These are phyloP conservation scores for Marcusenius ussheri DNA, from an alignment of 2,113 vertebrate genomes.

Conservation along the genomic window DNA sequence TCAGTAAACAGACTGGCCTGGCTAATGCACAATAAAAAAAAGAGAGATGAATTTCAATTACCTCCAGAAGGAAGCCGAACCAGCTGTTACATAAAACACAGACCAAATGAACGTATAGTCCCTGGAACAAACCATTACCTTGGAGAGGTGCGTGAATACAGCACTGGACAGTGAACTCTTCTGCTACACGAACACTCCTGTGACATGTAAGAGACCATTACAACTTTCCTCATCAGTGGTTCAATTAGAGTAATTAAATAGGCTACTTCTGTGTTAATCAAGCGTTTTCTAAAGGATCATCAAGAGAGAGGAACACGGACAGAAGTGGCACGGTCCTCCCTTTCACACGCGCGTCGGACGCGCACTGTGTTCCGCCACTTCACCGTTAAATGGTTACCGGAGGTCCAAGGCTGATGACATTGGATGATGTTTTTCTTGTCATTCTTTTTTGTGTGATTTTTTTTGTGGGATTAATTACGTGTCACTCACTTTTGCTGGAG, in stretches of 20 bases:
- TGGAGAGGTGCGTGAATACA: not conserved
- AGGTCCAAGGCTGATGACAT: constrained; percentile 46
- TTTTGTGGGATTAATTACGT: constrained; percentile 64
- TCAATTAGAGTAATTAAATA: not conserved
- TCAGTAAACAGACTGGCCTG: constrained; percentile 64
- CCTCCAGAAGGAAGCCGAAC: constrained; percentile 36
- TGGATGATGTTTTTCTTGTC: constrained; percentile 49
- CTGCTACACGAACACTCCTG: not conserved
- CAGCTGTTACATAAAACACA: constrained; percentile 4
- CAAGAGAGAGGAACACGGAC: not conserved
- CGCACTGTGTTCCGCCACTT: constrained; percentile 34
- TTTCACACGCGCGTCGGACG: constrained; percentile 38
- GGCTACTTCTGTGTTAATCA: not conserved
- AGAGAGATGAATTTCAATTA: constrained; percentile 67
- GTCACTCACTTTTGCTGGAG: constrained; percentile 69
- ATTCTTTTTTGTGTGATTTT: constrained; percentile 55
- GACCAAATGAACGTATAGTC: not conserved
- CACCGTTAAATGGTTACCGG: constrained; percentile 52
- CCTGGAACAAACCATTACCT: not conserved
- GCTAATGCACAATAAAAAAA: constrained; percentile 58
- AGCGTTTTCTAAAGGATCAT: not conserved
- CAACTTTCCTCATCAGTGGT: not conserved
- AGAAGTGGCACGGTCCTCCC: constrained; percentile 32
- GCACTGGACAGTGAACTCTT: not conserved
- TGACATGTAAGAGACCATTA: not conserved